These are phyloP conservation scores for Molorchus minor DNA, from an alignment of 2,888 invertebrate species.

Conservation along the genomic window DNA sequence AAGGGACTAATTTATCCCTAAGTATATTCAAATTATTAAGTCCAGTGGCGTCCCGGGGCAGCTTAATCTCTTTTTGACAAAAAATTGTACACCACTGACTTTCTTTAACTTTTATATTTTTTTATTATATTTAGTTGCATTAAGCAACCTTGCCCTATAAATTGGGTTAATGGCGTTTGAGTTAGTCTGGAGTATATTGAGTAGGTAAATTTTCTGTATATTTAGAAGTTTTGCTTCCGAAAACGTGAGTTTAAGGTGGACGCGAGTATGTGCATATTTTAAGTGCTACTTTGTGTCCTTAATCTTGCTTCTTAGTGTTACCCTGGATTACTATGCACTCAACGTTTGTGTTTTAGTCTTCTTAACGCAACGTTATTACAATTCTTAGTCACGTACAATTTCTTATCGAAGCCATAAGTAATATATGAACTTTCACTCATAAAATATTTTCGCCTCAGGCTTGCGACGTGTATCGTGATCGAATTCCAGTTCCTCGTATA, in stretches of 20 bases:
- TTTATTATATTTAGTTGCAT: too few species aligned
- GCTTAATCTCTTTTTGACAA: too few species aligned
- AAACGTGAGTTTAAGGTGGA: background rate
- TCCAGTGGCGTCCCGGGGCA: too few species aligned
- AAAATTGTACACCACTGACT: too few species aligned
- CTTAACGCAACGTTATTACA: conserved; percentile 26
- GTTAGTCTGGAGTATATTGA: conserved; percentile 26
- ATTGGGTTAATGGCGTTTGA: conserved; percentile 8
- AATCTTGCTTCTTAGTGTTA: conserved; percentile 38
- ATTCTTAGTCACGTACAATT: conserved; percentile 36
- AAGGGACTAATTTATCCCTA: too few species aligned
- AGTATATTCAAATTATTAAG: too few species aligned
- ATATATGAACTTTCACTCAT: conserved; percentile 40
- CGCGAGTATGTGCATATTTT: conserved; percentile 32
- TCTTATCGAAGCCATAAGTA: conserved; percentile 35
- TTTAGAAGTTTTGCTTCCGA: conserved; percentile 24
- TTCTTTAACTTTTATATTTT: too few species aligned
- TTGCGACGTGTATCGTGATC: conserved; percentile 25
- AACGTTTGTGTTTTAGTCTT: conserved; percentile 29
- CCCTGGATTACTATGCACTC: conserved; percentile 33
- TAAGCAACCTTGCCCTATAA: too few species aligned
- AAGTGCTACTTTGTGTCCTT: conserved; percentile 33
- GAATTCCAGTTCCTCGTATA: conserved; percentile 3
- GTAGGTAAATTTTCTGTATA: conserved; percentile 38
- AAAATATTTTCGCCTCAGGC: conserved; percentile 31